Evolutionary conservation across 2,888 invertebrate species (phyloP).

Genomic region (Busseola fusca): DNA sequence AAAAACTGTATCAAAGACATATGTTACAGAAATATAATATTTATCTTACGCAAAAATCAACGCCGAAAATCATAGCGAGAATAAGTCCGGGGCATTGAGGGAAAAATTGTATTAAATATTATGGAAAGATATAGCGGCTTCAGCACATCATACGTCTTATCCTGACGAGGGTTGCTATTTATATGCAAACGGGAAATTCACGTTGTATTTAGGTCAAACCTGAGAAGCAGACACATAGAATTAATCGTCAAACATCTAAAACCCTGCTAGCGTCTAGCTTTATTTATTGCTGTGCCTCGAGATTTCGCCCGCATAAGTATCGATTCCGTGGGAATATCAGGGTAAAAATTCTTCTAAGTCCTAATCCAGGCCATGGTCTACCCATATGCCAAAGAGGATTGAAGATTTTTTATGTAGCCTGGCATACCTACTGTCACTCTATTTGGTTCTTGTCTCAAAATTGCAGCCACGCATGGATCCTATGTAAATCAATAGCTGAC

Average conservation of each 20-base stretch:
- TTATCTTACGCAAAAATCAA: slow-evolving; percentile 22
- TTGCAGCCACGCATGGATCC: too few relatives aligned
- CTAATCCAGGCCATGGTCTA: not conserved
- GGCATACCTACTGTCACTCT: too few relatives aligned
- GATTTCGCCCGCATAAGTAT: not conserved
- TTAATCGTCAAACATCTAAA: slow-evolving; percentile 11
- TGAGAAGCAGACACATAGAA: slow-evolving; percentile 34
- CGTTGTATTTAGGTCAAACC: slow-evolving; percentile 55
- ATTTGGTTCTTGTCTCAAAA: too few relatives aligned
- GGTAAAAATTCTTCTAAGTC: not conserved
- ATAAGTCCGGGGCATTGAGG: slow-evolving; percentile 47
- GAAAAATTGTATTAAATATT: slow-evolving; percentile 61
- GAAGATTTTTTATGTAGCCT: not conserved
- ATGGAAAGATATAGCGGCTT: slow-evolving; percentile 65
- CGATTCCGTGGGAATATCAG: not conserved
- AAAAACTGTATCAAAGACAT: not conserved
- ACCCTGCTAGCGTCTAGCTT: not conserved
- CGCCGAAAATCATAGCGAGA: slow-evolving; percentile 10
- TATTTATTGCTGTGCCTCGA: not conserved
- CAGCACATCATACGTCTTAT: slow-evolving; percentile 69
- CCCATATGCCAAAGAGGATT: not conserved
- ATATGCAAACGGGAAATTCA: slow-evolving; percentile 69
- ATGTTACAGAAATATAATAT: not conserved
- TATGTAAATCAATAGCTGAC: too few relatives aligned
- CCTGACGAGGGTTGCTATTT: slow-evolving; percentile 80